Base-by-base conservation (phyloP, 2,888 invertebrate species). In the Deilephila elpenor region DNA sequence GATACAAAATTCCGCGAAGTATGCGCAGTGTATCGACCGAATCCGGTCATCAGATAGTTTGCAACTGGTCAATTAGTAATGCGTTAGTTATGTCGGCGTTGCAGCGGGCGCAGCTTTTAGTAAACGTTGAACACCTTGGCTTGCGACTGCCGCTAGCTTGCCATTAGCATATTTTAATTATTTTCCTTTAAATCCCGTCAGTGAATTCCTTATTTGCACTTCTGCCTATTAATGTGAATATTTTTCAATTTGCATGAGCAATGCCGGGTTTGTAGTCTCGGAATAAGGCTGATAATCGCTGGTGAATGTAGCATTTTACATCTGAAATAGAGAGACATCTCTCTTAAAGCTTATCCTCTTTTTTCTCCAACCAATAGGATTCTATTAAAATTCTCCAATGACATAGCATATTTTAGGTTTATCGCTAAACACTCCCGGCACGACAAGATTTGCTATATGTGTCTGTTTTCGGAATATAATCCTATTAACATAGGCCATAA, bases 81-180 rank as follows among this genome's bases (percentile, higher is more conserved):
- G 83, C 82, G 78, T 82, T 81, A 82, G 81, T 85, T 86, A 83
- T 85, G 84, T 85, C 80, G 81, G 79, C 77, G 75, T 74, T 71
- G 74, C 61, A 32, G 72, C 72, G 25, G 64, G 72, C 72, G 59
- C 72, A 73, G 64, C 64, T n/a, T 11, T 56, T 67, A 74, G 76
- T 77, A 74, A 77, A 79, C 75, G 75, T 79, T 76, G 78, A 64
- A 76, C 76, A 78, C 79, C 78, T 79, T 79, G 78, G 74, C 56
- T 64, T 25, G 71, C 44, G 74, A 25, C 64, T 44, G 64, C 37
- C n/a, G n/a, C 25, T 25, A 25, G 51, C 20, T 14, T 14, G 6
- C 25, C 25, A 51, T 67, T 67, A 67, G 51, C 67, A 67, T 67
- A 67, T 51, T 67, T 67, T 67, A 67, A 73, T 67, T 67, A 73